Percentiles rank a stretch among this genome's conserved stretches.
These are phyloP conservation scores for Limosa lapponica DNA, from an alignment of 2,797 vertebrate species.

Conservation along the genomic window DNA sequence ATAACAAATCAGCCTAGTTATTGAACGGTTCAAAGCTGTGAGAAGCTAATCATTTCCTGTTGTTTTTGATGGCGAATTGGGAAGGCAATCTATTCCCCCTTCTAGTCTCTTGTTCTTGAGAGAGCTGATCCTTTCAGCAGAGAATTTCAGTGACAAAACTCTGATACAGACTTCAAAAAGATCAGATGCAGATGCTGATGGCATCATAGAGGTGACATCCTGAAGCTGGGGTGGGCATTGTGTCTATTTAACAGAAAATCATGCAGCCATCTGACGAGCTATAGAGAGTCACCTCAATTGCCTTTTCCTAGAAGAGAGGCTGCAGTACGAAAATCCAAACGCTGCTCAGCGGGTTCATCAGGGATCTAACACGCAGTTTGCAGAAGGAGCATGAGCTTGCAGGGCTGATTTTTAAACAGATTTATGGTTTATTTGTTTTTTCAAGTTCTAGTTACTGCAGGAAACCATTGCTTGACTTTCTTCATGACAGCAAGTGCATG, in stretches of 20 bases:
- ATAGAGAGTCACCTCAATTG: not conserved
- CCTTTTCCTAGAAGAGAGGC: not conserved
- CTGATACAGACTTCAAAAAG: not conserved
- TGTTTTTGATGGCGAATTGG: not conserved
- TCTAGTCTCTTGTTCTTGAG: not conserved
- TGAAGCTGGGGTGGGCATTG: not conserved
- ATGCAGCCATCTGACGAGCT: not conserved
- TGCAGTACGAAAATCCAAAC: not conserved
- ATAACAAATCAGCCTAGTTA: not conserved
- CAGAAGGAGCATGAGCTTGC: not conserved
- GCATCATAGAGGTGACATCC: not conserved
- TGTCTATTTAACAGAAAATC: not conserved
- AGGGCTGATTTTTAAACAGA: not conserved
- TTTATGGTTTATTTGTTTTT: not conserved
- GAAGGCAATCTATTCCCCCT: not conserved
- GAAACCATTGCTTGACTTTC: not conserved
- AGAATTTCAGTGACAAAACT: not conserved
- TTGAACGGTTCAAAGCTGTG: not conserved
- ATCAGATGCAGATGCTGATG: not conserved
- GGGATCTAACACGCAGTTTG: not conserved
- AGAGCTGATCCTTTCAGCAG: not conserved
- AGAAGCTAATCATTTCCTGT: not conserved
- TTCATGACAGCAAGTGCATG: not conserved
- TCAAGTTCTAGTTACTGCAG: not conserved
- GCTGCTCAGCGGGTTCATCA: not conserved